Evolutionary conservation across 2,797 vertebrate species (phyloP).

Genomic region (Oryzias dopingdopingensis): DNA sequence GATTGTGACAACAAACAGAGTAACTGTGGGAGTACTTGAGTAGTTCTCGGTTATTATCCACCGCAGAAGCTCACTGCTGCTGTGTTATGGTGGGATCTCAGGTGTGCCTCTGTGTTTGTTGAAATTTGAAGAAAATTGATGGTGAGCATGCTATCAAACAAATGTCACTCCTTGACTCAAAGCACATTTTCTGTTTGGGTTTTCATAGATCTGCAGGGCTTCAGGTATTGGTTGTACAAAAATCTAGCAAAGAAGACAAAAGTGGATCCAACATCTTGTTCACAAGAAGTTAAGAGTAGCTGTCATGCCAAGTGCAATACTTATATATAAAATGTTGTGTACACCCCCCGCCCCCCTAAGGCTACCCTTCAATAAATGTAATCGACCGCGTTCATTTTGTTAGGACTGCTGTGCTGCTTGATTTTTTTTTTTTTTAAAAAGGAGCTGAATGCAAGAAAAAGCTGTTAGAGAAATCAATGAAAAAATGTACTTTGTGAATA

Average conservation of each 20-base stretch:
- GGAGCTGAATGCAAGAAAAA: too few relatives aligned
- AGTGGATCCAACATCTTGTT: constrained; percentile 15
- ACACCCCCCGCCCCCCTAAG: too few relatives aligned
- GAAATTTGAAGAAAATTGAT: constrained; percentile 49
- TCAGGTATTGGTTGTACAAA: constrained; percentile 12
- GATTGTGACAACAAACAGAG: constrained; percentile 50
- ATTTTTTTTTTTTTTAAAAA: too few relatives aligned
- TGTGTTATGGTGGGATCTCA: constrained; percentile 50
- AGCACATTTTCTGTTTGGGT: constrained; percentile 11
- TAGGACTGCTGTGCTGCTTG: too few relatives aligned
- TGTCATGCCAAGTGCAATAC: too few relatives aligned
- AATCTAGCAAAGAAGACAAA: constrained; percentile 9
- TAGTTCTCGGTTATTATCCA: constrained; percentile 34
- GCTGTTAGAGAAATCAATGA: too few relatives aligned
- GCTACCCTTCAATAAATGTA: too few relatives aligned
- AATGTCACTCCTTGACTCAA: constrained; percentile 9
- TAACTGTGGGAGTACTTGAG: constrained; percentile 39
- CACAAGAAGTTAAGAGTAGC: too few relatives aligned
- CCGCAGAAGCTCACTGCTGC: constrained; percentile 29
- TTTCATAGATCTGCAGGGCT: constrained; percentile 10
- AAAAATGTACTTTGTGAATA: too few relatives aligned
- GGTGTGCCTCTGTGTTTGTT: constrained; percentile 41
- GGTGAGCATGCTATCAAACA: constrained; percentile 23
- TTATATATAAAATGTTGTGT: too few relatives aligned
- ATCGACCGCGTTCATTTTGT: too few relatives aligned